Evolutionary conservation across 2,797 vertebrate genomes (phyloP).

Genomic region (Tokudaia muenninki): DNA sequence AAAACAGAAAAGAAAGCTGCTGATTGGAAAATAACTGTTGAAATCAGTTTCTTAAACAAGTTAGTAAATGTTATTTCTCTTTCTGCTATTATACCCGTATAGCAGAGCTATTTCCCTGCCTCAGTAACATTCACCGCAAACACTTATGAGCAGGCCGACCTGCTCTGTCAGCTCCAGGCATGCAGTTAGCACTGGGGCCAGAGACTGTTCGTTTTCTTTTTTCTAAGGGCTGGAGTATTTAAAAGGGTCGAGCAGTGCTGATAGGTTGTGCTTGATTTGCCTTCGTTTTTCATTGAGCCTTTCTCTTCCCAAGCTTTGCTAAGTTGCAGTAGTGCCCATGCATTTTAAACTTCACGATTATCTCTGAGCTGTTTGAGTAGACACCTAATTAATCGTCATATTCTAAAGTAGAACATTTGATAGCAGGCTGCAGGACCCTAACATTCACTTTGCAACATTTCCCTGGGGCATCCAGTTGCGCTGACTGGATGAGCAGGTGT

Average conservation of each 20-base stretch:
- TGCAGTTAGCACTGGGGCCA: not conserved
- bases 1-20: constrained; percentile 74
- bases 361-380: constrained; percentile 65
- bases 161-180: constrained; percentile 53
- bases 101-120: not conserved
- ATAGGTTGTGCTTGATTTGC: not conserved
- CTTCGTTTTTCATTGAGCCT: not conserved
- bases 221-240: not conserved
- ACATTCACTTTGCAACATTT: not conserved
- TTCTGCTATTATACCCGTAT: not conserved
- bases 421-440: not conserved
- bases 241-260: not conserved
- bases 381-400: constrained; percentile 54
- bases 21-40: constrained; percentile 80
- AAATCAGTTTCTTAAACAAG: constrained; percentile 80
- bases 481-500: not conserved
- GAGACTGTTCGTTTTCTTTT: not conserved
- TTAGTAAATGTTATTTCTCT: constrained; percentile 77
- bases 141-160: constrained; percentile 10
- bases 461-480: no score
- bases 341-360: constrained; percentile 56
- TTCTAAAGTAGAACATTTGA: constrained; percentile 43
- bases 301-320: not conserved
- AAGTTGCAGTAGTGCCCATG: not conserved
- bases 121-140: constrained; percentile 43